Evolutionary conservation across 2,888 invertebrate genomes (phyloP).

Genomic region (Limnephilus auricula): DNA sequence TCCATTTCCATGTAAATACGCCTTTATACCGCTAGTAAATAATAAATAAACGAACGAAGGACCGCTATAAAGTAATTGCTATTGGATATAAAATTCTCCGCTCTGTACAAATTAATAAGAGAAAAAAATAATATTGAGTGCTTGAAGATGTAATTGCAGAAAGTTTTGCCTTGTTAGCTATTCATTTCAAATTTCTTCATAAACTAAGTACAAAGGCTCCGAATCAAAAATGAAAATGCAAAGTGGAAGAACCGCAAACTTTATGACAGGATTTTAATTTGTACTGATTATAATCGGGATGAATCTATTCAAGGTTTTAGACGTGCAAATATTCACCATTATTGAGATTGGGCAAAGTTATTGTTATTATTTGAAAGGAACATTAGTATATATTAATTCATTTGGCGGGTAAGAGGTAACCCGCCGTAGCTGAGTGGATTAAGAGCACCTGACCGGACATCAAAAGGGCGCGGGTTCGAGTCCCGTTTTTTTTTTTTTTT

Average conservation of each 20-base stretch:
- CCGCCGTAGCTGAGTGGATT: no score
- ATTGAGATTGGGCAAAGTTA: background rate
- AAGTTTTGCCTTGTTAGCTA: background rate
- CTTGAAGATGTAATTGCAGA: background rate
- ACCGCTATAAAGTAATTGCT: background rate
- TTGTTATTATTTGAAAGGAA: no score
- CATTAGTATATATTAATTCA: no score
- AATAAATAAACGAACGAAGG: background rate
- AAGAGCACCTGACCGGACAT: no score
- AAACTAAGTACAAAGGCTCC: background rate
- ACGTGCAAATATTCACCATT: background rate
- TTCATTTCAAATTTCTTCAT: background rate
- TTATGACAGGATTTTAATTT: background rate
- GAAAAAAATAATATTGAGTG: background rate
- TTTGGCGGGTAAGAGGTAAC: no score
- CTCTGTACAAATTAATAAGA: background rate
- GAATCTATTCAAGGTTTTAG: background rate
- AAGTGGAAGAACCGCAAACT: background rate
- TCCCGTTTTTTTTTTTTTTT: no score
- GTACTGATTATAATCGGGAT: background rate
- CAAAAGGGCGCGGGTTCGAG: no score
- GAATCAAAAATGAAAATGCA: background rate
- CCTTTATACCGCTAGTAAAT: background rate
- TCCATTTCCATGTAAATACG: background rate
- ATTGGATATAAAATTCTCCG: background rate